Base-by-base conservation (phyloP, 2,113 vertebrate species). In the Serilophus lunatus region DNA sequence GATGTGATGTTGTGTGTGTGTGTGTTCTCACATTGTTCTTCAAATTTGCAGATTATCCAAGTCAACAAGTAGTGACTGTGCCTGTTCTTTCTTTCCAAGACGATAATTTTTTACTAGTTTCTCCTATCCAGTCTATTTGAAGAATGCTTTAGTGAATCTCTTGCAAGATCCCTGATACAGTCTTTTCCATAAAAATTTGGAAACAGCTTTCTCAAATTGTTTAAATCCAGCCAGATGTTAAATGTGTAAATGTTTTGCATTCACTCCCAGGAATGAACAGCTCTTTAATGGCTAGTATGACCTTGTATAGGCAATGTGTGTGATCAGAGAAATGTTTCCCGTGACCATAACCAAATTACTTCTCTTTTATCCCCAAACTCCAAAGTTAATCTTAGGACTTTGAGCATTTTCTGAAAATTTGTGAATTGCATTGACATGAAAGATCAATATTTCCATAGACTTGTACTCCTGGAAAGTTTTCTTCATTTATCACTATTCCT, bases 121-220 rank as follows among this genome's bases (percentile, higher is more conserved):
- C 24, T 86, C 12, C 16, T 86, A 6, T 78, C 8, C 20, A 22
- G 6, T 68, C 13, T 79, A 5, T 45, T 54, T 59, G 31, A 22
- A 85, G 19, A 28, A 53, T 76, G 28, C 45, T 89, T 82, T 40
- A 72, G 13, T 60, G 13, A 78, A 38, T 54, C 29, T 75, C 77
- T 91, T 64, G 26, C 0, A 5, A 81, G 47, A 59, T 18, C 4
- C 6, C 13, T 0, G 0, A 24, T 66, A 16, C 13, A 47, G 14
- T 63, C 11, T 81, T 84, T 85, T n/a, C 22, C 6, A 6, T 18
- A 71, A 53, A 28, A 60, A 14, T 51, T 91, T 72, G n/a, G 64
- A 90, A 90, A 60, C 3, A 60, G 0, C 14, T 17, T 57, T 79
- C 31, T 64, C 42, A 82, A 54, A 31, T 93, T 7, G 71, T 82